Base-by-base conservation (phyloP, 1,140 invertebrate genomes). In the Leptinotarsa defecta region DNA sequence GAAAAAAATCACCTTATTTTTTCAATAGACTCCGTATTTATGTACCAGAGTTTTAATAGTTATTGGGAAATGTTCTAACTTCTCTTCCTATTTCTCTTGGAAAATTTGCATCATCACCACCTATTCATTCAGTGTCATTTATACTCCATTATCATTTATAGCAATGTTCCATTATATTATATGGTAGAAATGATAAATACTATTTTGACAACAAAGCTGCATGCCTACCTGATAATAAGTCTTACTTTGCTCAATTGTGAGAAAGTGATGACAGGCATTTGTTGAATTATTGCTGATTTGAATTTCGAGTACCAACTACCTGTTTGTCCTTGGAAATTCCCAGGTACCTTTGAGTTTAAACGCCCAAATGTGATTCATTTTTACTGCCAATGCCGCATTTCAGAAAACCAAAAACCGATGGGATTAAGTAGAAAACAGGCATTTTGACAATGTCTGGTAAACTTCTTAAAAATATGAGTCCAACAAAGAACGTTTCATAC, bases 151-250 rank as follows among this genome's bases (percentile, higher is more conserved):
- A 43, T 43, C 3, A 43, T 43, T 43, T 43, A 43, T 11, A 43
- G 34, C 34, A 11, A 43, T 43, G 11, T 43, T 43, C 8, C 34
- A 43, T 43, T 43, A 43, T 43, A 43, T 43, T 43, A 43, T 43
- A 43, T 43, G 34, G 34, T 11, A 43, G 34, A 43, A 43, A 43
- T 57, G 52, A 57, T 57, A 57, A 57, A 57, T 57, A 19, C 34
- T 57, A 57, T 57, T 57, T 57, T 57, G 52, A 57, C 52, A 57
- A 57, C 52, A 57, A 17, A n/a, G n/a, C 52, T 57, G 52, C 17
- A n/a, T 57, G 52, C 52, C 52, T 57, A 57, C 52, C n/a, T 57
- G 52, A 57, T 57, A 19, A 57, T 57, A 15, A 57, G 15, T n/a
- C 52, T 57, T 57, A 43, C 52, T 17, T 17, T 57, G 6, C 15